These are phyloP conservation scores for Cetoscarus ocellatus DNA, from an alignment of 2,797 vertebrate species.

Conservation along the genomic window DNA sequence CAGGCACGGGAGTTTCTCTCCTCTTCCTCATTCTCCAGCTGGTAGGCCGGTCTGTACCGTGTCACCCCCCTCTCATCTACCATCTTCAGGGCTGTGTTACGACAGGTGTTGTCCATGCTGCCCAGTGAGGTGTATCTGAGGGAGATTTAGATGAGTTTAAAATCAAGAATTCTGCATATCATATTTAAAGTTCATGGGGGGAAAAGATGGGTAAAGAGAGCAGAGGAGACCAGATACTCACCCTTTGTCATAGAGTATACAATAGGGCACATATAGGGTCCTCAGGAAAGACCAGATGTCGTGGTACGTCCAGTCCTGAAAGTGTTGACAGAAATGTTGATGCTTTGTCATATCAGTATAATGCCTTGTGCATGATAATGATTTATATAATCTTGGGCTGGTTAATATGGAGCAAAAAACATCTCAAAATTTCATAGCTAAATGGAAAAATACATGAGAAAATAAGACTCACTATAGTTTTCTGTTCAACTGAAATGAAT, in stretches of 20 bases:
- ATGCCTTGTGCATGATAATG: conserved; percentile 1
- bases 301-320: conserved; percentile 95
- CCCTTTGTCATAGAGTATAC: conserved; percentile 97
- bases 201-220: not conserved
- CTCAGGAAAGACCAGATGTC: conserved; percentile 97
- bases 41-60: conserved; percentile 89
- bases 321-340: conserved; percentile 9
- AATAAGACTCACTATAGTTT: too few relatives aligned
- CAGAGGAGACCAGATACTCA: conserved; percentile 68
- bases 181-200: not conserved
- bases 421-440: too few relatives aligned
- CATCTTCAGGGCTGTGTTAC: conserved; percentile 86
- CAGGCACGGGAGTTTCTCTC: conserved; percentile 90
- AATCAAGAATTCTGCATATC: not conserved
- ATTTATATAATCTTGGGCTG: not conserved
- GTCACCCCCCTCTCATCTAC: conserved; percentile 82
- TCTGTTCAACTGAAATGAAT: too few relatives aligned
- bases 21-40: conserved; percentile 92
- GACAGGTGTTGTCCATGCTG: conserved; percentile 90
- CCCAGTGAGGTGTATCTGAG: conserved; percentile 95
- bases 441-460: too few relatives aligned
- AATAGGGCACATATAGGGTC: conserved; percentile 93
- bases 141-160: not conserved
- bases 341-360: not conserved
- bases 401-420: too few relatives aligned